Base-by-base conservation (phyloP, 2,113 vertebrate genomes). In the Ageneiosus marmoratus region DNA sequence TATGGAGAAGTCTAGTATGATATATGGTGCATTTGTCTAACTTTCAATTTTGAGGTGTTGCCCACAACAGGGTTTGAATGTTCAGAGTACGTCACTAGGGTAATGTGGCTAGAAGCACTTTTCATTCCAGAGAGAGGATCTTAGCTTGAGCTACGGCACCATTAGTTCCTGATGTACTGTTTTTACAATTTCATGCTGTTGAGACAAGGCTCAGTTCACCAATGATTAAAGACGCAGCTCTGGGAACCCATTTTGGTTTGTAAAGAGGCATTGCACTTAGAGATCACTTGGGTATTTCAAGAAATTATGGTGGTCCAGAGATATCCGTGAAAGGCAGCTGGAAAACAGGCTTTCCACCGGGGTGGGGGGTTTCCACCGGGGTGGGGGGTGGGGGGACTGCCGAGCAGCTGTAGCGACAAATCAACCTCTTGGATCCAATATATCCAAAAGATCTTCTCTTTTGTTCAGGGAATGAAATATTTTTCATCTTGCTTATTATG, bases 141-240 rank as follows among this genome's bases (percentile, higher is more conserved):
- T 48, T 37, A 46, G 27, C 41, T 41, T 27, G 48, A 27, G 65
- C 65, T 41, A 48, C 51, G 65, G 75, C 37, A 48, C n/a, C 37
- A 56, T 83, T 69, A 32, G n/a, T 34, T 70, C 50, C 27, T 69
- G 50, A 70, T 56, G 16, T 50, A 48, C 37, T 34, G 10, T 51
- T 46, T 75, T 74, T 50, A 41, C 29, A 8, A n/a, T 81, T 10
- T 73, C 41, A 24, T 32, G 53, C 55, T 60, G 69, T 74, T 16
- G 20, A 70, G 41, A 69, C 37, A 50, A 83, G 22, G 74, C 81
- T 76, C 46, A 65, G 46, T n/a, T 70, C 37, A 70, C 27, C 10
- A 53, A 70, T 83, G 34, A 67, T 67, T 78, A 46, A 78, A 55
- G 34, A 46, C 6, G 65, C 63, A 73, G 75, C 82, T 79, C 53